Percentiles rank a stretch among this genome's conserved stretches.
Evolutionary conservation across 2,797 vertebrate species (phyloP).

Genomic region (Liasis olivaceus): DNA sequence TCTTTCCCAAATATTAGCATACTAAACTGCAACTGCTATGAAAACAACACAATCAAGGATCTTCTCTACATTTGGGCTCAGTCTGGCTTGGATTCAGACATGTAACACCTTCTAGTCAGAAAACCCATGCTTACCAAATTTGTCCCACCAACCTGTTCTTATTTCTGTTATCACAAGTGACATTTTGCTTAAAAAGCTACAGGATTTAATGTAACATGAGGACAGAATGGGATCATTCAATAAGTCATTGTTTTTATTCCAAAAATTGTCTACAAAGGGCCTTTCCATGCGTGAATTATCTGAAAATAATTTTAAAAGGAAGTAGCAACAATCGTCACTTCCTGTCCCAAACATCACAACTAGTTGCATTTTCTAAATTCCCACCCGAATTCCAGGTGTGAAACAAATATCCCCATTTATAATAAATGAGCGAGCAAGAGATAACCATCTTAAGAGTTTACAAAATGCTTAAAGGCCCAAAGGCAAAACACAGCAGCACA

Average conservation of each 20-base stretch:
- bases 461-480: slow-evolving; percentile 40
- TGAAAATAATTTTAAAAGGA: slow-evolving; percentile 31
- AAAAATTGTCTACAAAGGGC: not conserved
- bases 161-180: not conserved
- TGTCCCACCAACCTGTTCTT: too few species aligned
- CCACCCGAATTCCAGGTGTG: slow-evolving; percentile 48
- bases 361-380: slow-evolving; percentile 42
- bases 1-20: not conserved
- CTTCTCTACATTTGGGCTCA: not conserved
- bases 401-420: slow-evolving; percentile 32
- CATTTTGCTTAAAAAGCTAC: not conserved
- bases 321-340: slow-evolving; percentile 4
- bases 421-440: slow-evolving; percentile 37
- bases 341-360: not conserved
- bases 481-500: slow-evolving; percentile 14
- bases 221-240: not conserved
- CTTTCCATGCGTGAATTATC: not conserved
- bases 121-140: not conserved
- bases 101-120: too few species aligned
- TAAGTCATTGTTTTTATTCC: not conserved
- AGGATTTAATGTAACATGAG: not conserved
- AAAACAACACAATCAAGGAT: not conserved
- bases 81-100: too few species aligned
- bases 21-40: not conserved
- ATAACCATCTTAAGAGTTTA: slow-evolving; percentile 45